These are phyloP conservation scores for Periophthalmodon schlosseri DNA, from an alignment of 2,113 vertebrate genomes.

Conservation along the genomic window DNA sequence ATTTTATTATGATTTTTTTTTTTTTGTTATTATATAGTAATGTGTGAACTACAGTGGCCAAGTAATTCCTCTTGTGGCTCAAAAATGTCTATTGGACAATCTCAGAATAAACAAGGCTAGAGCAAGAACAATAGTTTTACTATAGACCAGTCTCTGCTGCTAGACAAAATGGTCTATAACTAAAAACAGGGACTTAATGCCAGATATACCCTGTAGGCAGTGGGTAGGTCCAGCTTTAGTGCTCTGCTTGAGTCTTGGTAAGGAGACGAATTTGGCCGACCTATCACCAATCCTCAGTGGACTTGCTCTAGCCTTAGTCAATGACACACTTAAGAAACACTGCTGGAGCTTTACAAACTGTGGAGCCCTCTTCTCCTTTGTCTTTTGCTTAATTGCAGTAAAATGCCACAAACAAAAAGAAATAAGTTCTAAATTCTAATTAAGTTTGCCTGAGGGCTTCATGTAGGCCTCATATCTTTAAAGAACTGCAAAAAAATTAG, in stretches of 20 bases:
- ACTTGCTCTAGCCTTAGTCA: constrained; percentile 34
- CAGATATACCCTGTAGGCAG: constrained; percentile 42
- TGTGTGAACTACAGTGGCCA: too few species aligned
- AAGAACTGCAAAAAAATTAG: too few species aligned
- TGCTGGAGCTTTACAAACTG: constrained; percentile 28
- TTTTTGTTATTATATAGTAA: too few species aligned
- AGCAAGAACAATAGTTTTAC: constrained; percentile 23
- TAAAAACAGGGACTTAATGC: constrained; percentile 62
- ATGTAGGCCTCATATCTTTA: too few species aligned
- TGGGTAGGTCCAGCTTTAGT: constrained; percentile 17
- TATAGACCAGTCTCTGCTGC: constrained; percentile 55
- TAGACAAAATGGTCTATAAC: constrained; percentile 63
- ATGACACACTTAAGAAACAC: constrained; percentile 34
- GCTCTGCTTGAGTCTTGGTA: constrained; percentile 37
- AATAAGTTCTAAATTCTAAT: neutral
- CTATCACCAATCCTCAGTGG: constrained; percentile 37
- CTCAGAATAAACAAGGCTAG: neutral
- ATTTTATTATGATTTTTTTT: too few species aligned
- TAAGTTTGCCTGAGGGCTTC: too few species aligned
- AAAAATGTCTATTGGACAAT: neutral
- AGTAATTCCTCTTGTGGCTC: too few species aligned
- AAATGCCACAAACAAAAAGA: constrained; percentile 19
- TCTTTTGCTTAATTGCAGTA: constrained; percentile 26
- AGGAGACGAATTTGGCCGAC: constrained; percentile 44
- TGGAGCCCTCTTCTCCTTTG: constrained; percentile 25